These are phyloP conservation scores for Agapetus fuscipes DNA, from an alignment of 2,888 invertebrate species.

Conservation along the genomic window DNA sequence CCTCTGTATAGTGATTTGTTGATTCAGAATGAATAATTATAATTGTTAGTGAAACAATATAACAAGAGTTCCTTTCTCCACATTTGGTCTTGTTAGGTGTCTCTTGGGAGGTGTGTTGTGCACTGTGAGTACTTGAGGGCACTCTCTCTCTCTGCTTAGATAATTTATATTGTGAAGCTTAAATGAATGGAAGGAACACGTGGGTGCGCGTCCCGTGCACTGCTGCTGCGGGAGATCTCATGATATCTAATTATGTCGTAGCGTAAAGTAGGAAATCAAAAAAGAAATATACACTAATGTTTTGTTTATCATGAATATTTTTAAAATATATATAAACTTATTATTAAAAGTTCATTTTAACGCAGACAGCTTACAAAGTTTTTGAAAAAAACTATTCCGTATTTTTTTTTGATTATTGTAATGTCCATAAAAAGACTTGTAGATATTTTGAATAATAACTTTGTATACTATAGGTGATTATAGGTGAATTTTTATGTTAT, in stretches of 20 bases:
- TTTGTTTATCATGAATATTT: conserved; percentile 17
- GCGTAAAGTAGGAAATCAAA: conserved; percentile 20
- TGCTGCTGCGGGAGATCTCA: conserved; percentile 9
- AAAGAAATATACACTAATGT: conserved; percentile 19
- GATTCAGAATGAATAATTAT: too few species aligned
- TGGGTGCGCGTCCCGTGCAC: background rate
- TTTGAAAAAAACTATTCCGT: conserved; percentile 8
- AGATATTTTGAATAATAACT: conserved; percentile 10
- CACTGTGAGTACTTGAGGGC: conserved; percentile 9
- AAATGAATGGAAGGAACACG: conserved; percentile 8
- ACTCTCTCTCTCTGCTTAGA: conserved; percentile 15
- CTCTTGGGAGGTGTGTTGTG: too few species aligned
- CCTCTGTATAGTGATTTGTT: conserved; percentile 11
- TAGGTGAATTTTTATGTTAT: conserved; percentile 7
- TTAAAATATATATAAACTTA: conserved; percentile 14
- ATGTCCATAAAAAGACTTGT: conserved; percentile 8
- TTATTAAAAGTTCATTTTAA: too few species aligned
- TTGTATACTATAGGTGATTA: conserved; percentile 8
- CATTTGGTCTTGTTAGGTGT: too few species aligned
- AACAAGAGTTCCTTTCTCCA: too few species aligned
- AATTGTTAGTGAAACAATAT: too few species aligned
- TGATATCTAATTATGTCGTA: conserved; percentile 17
- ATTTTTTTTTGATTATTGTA: too few species aligned
- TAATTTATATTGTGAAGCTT: conserved; percentile 19
- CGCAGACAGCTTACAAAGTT: too few species aligned